Percentiles rank a stretch among this genome's conserved stretches.
phyloP scores from a whole-genome alignment of 2,797 vertebrate genomes.

The Setipinna tenuifilis region DNA sequence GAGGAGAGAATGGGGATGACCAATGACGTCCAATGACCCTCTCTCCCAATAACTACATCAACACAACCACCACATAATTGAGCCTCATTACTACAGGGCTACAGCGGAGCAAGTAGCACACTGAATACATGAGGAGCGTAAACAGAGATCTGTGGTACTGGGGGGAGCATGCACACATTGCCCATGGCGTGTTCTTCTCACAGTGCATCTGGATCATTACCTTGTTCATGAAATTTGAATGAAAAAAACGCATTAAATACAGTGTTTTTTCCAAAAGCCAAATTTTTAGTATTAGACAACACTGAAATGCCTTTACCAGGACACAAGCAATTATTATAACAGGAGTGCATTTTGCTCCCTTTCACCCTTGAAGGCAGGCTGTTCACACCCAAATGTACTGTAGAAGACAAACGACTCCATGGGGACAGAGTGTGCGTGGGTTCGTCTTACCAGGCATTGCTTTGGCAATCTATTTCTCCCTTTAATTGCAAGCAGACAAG shows the following conservation, averaged over 20 bases:
- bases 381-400: slow-evolving; percentile 48
- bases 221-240: slow-evolving; percentile 20
- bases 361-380: slow-evolving; percentile 51
- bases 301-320: not conserved
- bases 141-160: not conserved
- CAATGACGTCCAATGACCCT: slow-evolving; percentile 52
- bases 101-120: slow-evolving; percentile 42
- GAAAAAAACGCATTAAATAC: not conserved
- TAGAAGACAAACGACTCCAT: slow-evolving; percentile 57
- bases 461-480: slow-evolving; percentile 60
- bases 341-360: not conserved
- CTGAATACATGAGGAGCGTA: not conserved
- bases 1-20: slow-evolving; percentile 59
- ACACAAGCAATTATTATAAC: slow-evolving; percentile 27
- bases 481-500: slow-evolving; percentile 67
- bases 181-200: not conserved
- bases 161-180: not conserved
- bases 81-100: slow-evolving; percentile 62
- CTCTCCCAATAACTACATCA: slow-evolving; percentile 67
- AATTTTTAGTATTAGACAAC: not conserved
- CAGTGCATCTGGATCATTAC: slow-evolving; percentile 13
- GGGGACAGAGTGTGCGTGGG: slow-evolving; percentile 46
- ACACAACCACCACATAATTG: slow-evolving; percentile 72
- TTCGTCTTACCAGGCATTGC: slow-evolving; percentile 58
- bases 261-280: not conserved